Evolutionary conservation across 2,113 vertebrate species (phyloP).

Genomic region (Crotalus tigris): DNA sequence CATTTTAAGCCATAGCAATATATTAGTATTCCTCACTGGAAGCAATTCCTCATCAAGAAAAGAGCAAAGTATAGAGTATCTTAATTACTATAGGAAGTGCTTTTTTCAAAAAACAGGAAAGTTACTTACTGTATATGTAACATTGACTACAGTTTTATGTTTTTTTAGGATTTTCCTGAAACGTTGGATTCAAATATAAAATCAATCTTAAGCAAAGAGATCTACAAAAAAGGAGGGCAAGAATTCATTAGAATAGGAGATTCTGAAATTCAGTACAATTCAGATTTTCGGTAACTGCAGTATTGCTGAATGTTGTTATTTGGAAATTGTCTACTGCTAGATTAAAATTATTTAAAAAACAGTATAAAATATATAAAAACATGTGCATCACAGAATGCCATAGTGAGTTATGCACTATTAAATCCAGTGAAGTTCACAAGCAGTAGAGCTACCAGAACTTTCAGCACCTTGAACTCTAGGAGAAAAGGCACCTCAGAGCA

Average conservation of each 20-base stretch:
- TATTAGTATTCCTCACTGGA: neutral
- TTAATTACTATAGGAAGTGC: neutral
- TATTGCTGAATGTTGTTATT: neutral
- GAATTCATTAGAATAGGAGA: conserved; percentile 56
- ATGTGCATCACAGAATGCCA: neutral
- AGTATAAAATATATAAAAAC: neutral
- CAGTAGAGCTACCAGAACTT: neutral
- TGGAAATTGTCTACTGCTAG: neutral
- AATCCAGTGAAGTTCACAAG: neutral
- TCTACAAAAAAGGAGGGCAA: conserved; percentile 55
- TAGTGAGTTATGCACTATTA: neutral
- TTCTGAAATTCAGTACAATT: conserved; percentile 63
- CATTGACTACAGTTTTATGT: neutral
- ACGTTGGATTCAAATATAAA: conserved; percentile 58
- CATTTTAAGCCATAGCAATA: neutral
- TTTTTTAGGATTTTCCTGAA: conserved; percentile 63
- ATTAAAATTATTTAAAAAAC: neutral
- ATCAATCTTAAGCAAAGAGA: conserved; percentile 59
- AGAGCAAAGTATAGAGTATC: neutral
- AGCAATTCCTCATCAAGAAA: neutral
- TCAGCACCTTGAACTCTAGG: neutral
- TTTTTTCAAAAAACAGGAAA: too few relatives aligned
- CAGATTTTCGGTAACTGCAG: conserved; percentile 64
- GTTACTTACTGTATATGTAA: neutral
- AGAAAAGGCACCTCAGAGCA: neutral